Evolutionary conservation across 1,140 invertebrate species (phyloP), one percentile per base, ranked within the genome.

Genomic region (Pissodes strobi): DNA sequence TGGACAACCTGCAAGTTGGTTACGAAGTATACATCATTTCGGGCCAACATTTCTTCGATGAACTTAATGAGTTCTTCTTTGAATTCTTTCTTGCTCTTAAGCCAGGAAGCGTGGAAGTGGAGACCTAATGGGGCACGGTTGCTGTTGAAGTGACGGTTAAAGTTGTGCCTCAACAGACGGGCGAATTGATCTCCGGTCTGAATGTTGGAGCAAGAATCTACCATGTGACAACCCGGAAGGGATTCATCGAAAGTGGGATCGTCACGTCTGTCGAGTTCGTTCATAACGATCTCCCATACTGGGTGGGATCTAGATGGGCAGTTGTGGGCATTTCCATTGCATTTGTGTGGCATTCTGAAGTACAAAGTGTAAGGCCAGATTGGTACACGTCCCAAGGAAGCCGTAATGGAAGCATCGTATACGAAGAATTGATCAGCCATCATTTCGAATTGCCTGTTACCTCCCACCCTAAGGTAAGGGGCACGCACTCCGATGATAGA

Each of bases 251-350:
- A 94, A 0, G 90, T 90, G 2, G 92, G 92, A 75, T 95, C 92
- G 74, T 95, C 93, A 78, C 94, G 85, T 77, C 93, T 86, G 81
- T 96, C 93, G 67, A 96, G 79, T 78, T 95, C 93, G 79, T 95
- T 96, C 91, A 96, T 94, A 19, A 95, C 93, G 86, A 96, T 95
- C 81, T 96, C 93, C 93, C 93, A 96, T 37, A 95, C 91, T 30
- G 93, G 92, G 71, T 95, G 93, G 66, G 90, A 92, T 72, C 91
- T 83, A 22, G 90, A 93, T 17, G 94, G 93, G 74, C 93, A 95
- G 74, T 94, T 95, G 70, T 94, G 90, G 12, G 91, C 91, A 77
- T 95, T 95, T 66, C 93, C 93, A 77, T 94, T 93, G 77, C 94
- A 96, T 76, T 93, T 94, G 79, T 95, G 93, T 0, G 94, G 93